phyloP scores from a whole-genome alignment of 2,797 vertebrate genomes.

The Agapornis canus region DNA sequence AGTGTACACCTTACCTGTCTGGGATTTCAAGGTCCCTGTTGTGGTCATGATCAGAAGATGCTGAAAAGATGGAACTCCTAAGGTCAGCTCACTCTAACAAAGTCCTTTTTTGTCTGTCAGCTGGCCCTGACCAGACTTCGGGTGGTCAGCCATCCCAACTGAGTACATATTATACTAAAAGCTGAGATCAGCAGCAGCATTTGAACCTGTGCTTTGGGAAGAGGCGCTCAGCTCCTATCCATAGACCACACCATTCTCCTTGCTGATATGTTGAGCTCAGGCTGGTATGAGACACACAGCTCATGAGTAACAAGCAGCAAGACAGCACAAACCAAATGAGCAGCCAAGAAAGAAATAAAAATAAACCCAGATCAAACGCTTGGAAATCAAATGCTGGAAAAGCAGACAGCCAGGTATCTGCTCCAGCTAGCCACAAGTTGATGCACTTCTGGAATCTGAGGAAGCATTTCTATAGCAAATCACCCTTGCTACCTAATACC shows the following conservation, averaged over 20 bases:
- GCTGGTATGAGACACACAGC: neutral
- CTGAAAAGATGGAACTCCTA: neutral
- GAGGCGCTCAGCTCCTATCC: neutral
- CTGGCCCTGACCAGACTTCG: neutral
- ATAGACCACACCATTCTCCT: neutral
- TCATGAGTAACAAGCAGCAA: neutral
- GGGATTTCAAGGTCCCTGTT: accelerated
- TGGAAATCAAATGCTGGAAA: neutral
- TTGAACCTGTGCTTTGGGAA: neutral
- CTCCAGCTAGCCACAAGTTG: neutral
- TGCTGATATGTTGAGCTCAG: neutral
- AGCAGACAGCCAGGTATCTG: accelerated
- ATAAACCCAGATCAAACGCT: neutral
- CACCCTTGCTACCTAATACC: neutral
- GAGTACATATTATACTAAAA: neutral
- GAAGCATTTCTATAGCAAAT: neutral
- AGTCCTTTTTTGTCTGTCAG: neutral
- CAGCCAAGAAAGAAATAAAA: neutral
- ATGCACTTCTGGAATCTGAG: accelerated
- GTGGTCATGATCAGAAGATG: neutral
- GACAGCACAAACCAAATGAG: neutral
- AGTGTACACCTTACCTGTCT: accelerated
- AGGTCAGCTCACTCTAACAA: neutral
- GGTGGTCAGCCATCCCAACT: accelerated
- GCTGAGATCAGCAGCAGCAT: neutral